Evolutionary conservation across 2,888 invertebrate genomes (phyloP), one percentile per base, ranked within the genome.

Genomic region (Meandrusa payeni): DNA sequence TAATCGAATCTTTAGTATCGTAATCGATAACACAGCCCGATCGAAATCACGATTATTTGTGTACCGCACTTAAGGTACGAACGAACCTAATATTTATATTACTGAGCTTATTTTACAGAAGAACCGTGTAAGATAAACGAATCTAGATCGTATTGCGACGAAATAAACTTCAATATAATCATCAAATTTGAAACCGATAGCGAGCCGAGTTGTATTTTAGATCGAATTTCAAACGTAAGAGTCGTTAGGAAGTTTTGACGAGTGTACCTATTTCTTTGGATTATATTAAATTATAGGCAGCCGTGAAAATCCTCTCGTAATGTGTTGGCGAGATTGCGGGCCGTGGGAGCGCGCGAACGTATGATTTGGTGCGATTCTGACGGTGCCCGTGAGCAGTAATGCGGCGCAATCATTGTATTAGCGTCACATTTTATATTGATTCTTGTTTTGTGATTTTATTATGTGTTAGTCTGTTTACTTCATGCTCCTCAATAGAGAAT

Each of bases 211-310:
- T 42, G 41, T 47, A 27, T 26, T 41, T 51, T 45, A 45, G 38
- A 43, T 62, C 57, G 61, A 63, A 28, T 55, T 55, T 71, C 48
- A 67, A 47, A 47, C 58, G 62, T 24, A 41, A 12, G 34, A 20
- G 48, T 47, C 49, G 51, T 59, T 62, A 41, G 50, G 59, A 62
- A 64, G 64, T 53, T 54, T 57, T 68, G 43, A 59, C 69, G 70
- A 77, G 67, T 76, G 74, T 75, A 78, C 68, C 82, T 81, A 83
- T 83, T 85, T 77, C 85, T 85, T 87, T 86, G 82, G 82, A 83
- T 85, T 85, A 87, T 86, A 86, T 86, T 87, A 86, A 86, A 87
- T 86, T 86, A 85, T 79, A 78, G 80, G 74, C 64, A 85, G 86
- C 86, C 81, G 87, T 87, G 87, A 86, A 86, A 85, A 83, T 83